A percentile compares a stretch with the other conserved stretches of the same genome.
phyloP scores from a whole-genome alignment of 2,113 vertebrate genomes.

The Micromys minutus region DNA sequence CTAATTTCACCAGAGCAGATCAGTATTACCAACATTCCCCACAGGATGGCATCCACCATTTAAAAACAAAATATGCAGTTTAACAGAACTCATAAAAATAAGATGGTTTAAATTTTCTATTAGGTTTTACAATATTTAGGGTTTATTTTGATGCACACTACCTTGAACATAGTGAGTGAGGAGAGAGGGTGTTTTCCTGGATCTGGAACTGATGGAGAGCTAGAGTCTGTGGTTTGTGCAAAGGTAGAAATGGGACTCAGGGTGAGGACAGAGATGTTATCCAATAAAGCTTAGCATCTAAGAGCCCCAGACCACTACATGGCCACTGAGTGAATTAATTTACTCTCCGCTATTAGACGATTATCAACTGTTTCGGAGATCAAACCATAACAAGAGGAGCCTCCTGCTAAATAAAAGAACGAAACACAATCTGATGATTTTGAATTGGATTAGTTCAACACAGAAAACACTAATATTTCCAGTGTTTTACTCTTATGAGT shows the following conservation, averaged over 20 bases:
- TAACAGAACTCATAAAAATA: not conserved
- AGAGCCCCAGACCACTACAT: not conserved
- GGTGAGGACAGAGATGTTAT: not conserved
- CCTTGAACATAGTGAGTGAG: slow-evolving; percentile 7
- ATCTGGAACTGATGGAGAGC: slow-evolving; percentile 5
- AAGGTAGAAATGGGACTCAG: not conserved
- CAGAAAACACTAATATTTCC: not conserved
- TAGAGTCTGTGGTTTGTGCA: not conserved
- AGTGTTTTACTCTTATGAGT: slow-evolving; percentile 39
- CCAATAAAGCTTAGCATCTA: not conserved
- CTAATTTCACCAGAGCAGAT: not conserved
- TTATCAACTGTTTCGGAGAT: slow-evolving; percentile 57
- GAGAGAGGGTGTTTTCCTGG: not conserved
- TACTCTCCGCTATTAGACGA: slow-evolving; percentile 37
- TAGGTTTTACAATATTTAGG: slow-evolving; percentile 29
- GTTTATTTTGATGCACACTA: slow-evolving; percentile 64
- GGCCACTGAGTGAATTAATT: slow-evolving; percentile 1
- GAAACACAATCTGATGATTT: not conserved
- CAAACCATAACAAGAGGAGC: slow-evolving; percentile 35
- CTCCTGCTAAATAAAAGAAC: slow-evolving; percentile 53
- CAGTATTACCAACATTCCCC: slow-evolving; percentile 75
- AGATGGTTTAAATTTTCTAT: slow-evolving; percentile 16
- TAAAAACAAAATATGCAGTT: slow-evolving; percentile 59
- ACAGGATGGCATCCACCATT: slow-evolving; percentile 85
- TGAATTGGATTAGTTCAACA: slow-evolving; percentile 24